Base-by-base conservation (phyloP, 2,797 vertebrate species). In the Pseudochirops cupreus region DNA sequence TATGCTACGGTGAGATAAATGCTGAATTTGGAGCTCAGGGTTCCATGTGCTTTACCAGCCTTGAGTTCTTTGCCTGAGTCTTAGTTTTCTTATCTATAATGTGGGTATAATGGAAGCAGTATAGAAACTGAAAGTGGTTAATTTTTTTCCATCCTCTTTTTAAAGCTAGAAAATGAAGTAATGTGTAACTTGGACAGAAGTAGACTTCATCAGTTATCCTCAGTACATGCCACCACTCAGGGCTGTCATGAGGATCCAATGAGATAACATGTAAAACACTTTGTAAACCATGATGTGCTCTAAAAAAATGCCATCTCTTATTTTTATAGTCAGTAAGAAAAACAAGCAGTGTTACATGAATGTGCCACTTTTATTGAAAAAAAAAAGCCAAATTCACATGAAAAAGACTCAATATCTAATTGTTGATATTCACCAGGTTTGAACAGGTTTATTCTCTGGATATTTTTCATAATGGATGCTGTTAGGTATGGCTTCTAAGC, bases 361-460 rank as follows among this genome's bases (percentile, higher is more conserved):
- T 95, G 33, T 94, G 90, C 26, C n/a, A 26, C 93, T 97, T 92
- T 53, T 0, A 26, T 89, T 62, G 46, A 56, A 95, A 97, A 52
- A 56, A 95, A 97, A 52, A 52, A 52, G 58, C 92, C 91, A 67
- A 67, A 74, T 87, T 93, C 91, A 87, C 94, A 46, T 93, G 96
- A 96, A 56, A 93, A 95, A 53, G 46, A 1, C 90, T 95, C 91
- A 91, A 93, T 94, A 82, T 92, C 50, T 94, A 28, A 90, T 95
- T 94, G 94, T 93, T 92, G 54, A 91, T 97, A 94, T 94, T 98
- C 94, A 97, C 13, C 82, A 87, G 59, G 26, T 93, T 96, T 92
- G 62, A 95, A 94, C 95, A 95, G 92, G 97, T 97, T 92, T 96
- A 94, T 97, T 97, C 93, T 97, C 93, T 94, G 91, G 93, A 56